These are phyloP conservation scores for Bolinopsis microptera DNA, from an alignment of 37 sponge, comb jelly and placozoan species.

Conservation along the genomic window DNA sequence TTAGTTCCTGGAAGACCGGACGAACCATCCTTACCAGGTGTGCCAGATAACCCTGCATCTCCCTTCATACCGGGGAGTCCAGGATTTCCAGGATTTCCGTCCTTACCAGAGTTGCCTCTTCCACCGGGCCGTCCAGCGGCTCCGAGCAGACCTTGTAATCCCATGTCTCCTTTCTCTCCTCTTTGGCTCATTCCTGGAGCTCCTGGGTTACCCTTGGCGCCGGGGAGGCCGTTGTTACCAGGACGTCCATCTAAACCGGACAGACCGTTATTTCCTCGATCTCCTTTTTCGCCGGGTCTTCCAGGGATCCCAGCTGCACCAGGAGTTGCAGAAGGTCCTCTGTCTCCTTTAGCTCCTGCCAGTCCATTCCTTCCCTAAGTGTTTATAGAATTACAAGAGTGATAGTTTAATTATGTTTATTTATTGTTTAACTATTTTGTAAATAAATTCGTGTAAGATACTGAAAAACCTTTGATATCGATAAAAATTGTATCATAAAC, in stretches of 20 bases:
- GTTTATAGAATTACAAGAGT: neutral
- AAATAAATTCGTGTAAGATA: no score
- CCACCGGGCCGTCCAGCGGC: constrained; percentile 5
- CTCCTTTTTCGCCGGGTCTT: neutral
- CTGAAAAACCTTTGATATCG: no score
- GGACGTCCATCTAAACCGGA: constrained; percentile 64
- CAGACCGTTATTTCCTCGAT: constrained; percentile 15
- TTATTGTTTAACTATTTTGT: no score
- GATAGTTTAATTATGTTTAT: no score
- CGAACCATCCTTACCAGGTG: neutral
- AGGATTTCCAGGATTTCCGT: neutral
- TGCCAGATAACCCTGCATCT: neutral
- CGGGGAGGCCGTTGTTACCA: neutral
- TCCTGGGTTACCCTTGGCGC: constrained; percentile 4
- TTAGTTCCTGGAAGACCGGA: constrained; percentile 62
- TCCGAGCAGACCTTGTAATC: constrained; percentile 66
- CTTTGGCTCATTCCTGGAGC: neutral
- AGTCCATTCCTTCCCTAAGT: neutral
- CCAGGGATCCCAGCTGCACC: constrained; percentile 22
- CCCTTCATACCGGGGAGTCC: constrained; percentile 13
- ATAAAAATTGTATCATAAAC: no score
- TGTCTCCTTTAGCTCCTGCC: constrained; percentile 31
- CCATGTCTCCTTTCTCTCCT: constrained; percentile 22
- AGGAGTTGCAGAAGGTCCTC: neutral
- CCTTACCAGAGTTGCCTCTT: neutral